Evolutionary conservation across 2,888 invertebrate genomes (phyloP), one percentile per base, ranked within the genome.

Genomic region (Geotrupes spiniger): DNA sequence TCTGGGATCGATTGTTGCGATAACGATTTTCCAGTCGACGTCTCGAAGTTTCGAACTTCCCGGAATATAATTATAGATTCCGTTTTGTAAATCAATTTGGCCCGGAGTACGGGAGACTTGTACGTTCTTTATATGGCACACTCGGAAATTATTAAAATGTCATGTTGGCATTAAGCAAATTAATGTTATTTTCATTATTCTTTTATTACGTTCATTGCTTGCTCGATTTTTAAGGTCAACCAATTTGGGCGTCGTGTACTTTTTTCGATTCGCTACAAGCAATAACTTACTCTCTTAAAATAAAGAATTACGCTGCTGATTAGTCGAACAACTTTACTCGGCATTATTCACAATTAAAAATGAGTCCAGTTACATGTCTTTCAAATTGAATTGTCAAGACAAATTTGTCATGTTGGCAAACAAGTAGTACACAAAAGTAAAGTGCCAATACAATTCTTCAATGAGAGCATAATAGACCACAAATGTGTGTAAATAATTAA

Each of bases 1-100:
- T 39, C 26, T 12, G 36, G 33, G 29, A 33, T 12, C 33, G 46
- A 46, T 46, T 26, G 33, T 11, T 16, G n/a, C 10, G 46, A 46
- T 46, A 41, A 36, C 39, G 36, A 14, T 21, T 41, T 41, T 46
- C 31, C 40, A 36, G 26, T 26, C 21, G 15, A n/a, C 27, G 33
- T 33, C 37, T 36, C 44, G 44, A 37, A 44, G 26, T 28, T 38
- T 44, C 11, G 33, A 40, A 40, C 40, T 46, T 46, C 26, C 14
- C 36, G 27, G 40, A 29, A 46, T 41, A 33, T 46, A 46, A 46
- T 46, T 46, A 46, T 36, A 46, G 25, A 41, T 36, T 33, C 26
- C 27, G 36, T 40, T 36, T 26, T 46, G 40, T 46, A 46, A 46
- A 46, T 46, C 46, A 46, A 46, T 36, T 46, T 36, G 11, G 21